A percentile compares a stretch with the other conserved stretches of the same genome.
Conservation (phyloP, 2,888 invertebrate genomes). For the Rhagonycha lutea region DNA sequence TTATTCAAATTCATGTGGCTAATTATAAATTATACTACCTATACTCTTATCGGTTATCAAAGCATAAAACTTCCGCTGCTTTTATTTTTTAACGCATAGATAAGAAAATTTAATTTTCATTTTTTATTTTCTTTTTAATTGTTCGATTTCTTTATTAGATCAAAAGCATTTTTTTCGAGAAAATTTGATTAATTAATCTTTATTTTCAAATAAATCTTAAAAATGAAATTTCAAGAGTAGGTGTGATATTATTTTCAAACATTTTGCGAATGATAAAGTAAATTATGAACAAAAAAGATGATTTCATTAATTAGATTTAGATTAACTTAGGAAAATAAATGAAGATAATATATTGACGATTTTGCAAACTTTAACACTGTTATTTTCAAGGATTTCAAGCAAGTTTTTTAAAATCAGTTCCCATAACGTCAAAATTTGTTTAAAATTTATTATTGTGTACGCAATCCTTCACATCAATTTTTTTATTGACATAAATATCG, state of each 20-base stretch:
- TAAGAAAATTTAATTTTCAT: not conserved
- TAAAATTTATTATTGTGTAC: no score
- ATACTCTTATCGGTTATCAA: not conserved
- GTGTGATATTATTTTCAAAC: no score
- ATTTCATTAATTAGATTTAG: no score
- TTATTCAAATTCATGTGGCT: not conserved
- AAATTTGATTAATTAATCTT: no score
- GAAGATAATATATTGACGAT: not conserved
- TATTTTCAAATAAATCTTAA: no score
- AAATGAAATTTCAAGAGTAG: no score
- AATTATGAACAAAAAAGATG: no score
- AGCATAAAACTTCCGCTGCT: not conserved
- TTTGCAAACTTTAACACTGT: not conserved
- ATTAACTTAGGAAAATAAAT: no score
- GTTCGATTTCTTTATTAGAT: not conserved
- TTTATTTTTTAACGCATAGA: not conserved
- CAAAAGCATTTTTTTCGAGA: no score
- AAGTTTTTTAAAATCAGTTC: not conserved
- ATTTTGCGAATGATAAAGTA: no score
- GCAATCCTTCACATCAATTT: no score
- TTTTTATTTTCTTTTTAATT: not conserved
- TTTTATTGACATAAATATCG: no score
- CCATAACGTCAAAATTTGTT: not conserved
- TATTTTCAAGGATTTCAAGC: not conserved
- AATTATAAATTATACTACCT: not conserved